phyloP scores from a whole-genome alignment of 2,888 invertebrate genomes.

The Agonopterix arenella region DNA sequence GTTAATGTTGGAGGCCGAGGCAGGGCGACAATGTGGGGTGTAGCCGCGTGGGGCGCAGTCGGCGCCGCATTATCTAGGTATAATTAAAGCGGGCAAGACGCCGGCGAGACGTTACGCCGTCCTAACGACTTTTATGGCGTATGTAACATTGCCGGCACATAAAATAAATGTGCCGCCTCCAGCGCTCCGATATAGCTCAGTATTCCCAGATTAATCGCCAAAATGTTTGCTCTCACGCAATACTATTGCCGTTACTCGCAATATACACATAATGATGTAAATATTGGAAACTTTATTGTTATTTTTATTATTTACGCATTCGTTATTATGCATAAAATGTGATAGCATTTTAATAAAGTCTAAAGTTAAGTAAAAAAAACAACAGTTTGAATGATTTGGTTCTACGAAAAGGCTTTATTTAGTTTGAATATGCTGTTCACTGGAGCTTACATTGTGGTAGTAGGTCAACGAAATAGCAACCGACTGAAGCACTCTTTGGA shows the following conservation, averaged over 20 bases:
- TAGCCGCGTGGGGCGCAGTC: slow-evolving; percentile 38
- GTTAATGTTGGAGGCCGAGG: slow-evolving; percentile 47
- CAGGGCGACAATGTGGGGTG: slow-evolving; percentile 21
- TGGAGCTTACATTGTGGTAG: too few species aligned
- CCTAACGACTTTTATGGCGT: slow-evolving; percentile 76
- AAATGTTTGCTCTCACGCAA: slow-evolving; percentile 67
- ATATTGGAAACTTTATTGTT: slow-evolving; percentile 17
- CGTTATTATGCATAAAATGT: too few species aligned
- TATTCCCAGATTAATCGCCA: slow-evolving; percentile 69
- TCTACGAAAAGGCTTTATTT: too few species aligned
- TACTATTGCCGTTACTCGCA: slow-evolving; percentile 47
- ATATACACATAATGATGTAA: slow-evolving; percentile 47
- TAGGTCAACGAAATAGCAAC: not conserved
- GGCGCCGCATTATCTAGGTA: slow-evolving; percentile 66
- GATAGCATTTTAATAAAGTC: too few species aligned
- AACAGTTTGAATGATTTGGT: too few species aligned
- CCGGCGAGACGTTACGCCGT: slow-evolving; percentile 73
- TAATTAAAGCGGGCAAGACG: slow-evolving; percentile 74
- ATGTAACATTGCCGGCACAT: slow-evolving; percentile 75
- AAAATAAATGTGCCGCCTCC: slow-evolving; percentile 74
- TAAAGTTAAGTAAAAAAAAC: too few species aligned
- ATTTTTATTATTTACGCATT: not conserved
- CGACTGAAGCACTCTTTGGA: not conserved
- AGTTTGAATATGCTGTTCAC: too few species aligned
- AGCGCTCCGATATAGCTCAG: slow-evolving; percentile 58